Base-by-base conservation (phyloP, 2,888 invertebrate species). In the Parnassius smintheus region DNA sequence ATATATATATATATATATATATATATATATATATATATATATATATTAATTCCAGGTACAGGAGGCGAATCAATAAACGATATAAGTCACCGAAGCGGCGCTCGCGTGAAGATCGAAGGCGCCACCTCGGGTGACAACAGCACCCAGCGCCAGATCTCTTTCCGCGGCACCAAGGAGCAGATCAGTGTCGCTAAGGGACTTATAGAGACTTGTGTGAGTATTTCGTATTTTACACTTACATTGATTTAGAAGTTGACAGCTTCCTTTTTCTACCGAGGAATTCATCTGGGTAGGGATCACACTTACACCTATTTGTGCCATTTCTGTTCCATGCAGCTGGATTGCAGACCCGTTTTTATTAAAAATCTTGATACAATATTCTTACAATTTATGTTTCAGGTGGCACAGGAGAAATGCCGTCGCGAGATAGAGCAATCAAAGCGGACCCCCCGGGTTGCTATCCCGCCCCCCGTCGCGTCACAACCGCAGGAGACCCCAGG, bases 81-180 rank as follows among this genome's bases (percentile, higher is more conserved):
- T 54, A 96, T 98, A 61, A 94, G 94, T 64, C 93, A 94, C 70
- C 82, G 90, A 12, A 96, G 97, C 10, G 94, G 95, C 65, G 96
- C 97, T 0, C 95, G 95, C 70, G 88, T 97, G 2, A 94, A 92
- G 67, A 80, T 96, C n/a, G 89, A 96, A 44, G 86, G 87, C 0
- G 49, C 70, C 0, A 51, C 67, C 1, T 64, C 65, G 0, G 69
- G 70, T 1, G 84, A 83, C 64, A 74, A 68, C 46, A 72, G 65
- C 25, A 66, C 72, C 1, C 74, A 78, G 60, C 78, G 90, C 4
- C 80, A 83, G 56, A 78, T 94, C 69, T 78, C 76, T 13, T 85
- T 94, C 61, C 86, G 83, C 72, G 98, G 97, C 51, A 95, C 95
- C 52, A 92, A 92, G 56, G 94, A 95, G 61, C 95, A 97, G 86